phyloP scores from a whole-genome alignment of 2,113 vertebrate genomes.

The Aegotheles bennettii region DNA sequence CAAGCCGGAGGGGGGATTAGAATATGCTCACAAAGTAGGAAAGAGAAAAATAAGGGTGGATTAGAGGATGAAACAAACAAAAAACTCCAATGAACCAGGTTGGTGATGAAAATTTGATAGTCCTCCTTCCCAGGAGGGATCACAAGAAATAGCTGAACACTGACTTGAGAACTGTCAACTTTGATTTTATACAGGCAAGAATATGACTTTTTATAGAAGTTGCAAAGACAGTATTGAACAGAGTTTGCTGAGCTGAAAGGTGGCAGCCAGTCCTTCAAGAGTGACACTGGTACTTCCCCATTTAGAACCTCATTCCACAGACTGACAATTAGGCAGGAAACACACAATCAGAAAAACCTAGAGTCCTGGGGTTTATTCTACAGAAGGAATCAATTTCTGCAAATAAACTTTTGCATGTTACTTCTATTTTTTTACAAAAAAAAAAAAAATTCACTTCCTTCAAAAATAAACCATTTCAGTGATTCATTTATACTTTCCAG shows the following conservation, averaged over 20 bases:
- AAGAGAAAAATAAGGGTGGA: neutral
- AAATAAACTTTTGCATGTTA: neutral
- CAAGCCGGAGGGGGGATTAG: neutral
- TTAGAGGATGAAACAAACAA: neutral
- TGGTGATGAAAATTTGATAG: neutral
- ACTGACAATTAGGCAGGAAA: neutral
- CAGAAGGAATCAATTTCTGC: neutral
- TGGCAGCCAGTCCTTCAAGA: neutral
- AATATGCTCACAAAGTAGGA: neutral
- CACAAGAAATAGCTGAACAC: neutral
- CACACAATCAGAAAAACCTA: neutral
- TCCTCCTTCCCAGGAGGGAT: neutral
- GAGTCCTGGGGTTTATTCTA: neutral
- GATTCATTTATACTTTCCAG: neutral
- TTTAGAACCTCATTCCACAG: neutral
- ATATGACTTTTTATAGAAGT: neutral
- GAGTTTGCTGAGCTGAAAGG: neutral
- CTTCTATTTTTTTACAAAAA: neutral
- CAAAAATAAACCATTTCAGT: neutral
- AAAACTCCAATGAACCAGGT: neutral
- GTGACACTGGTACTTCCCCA: neutral
- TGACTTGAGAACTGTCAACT: neutral
- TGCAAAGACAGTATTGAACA: neutral
- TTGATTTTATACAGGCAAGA: neutral
- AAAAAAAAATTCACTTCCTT: neutral